Percentiles rank a stretch among this genome's conserved stretches.
Evolutionary conservation across 1,140 invertebrate species (phyloP).

Genomic region (Argopecten irradians): DNA sequence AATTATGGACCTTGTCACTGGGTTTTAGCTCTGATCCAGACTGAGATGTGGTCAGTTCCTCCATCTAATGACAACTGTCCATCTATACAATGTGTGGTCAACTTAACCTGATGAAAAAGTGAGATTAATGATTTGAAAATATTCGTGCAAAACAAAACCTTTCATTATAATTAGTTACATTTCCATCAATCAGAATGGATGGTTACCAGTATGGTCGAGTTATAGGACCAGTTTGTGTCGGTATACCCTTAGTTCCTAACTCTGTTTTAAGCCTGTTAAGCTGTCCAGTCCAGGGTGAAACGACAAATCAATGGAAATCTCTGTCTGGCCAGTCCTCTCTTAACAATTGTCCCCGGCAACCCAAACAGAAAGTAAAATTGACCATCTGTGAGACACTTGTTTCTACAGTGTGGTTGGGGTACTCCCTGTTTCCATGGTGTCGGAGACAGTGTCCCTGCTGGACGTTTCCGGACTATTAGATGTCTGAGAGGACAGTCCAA

Average conservation of each 20-base stretch:
- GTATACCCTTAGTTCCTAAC: neutral
- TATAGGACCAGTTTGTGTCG: neutral
- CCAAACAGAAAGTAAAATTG: slow-evolving; percentile 14
- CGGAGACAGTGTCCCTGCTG: neutral
- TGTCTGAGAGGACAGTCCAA: neutral
- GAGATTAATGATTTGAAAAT: neutral
- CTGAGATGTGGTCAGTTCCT: slow-evolving; percentile 14
- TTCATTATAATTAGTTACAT: neutral
- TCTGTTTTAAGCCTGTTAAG: neutral
- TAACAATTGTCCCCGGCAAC: neutral
- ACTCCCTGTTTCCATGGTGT: no score
- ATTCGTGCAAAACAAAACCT: neutral
- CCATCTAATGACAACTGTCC: neutral
- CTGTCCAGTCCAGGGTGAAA: neutral
- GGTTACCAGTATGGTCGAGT: neutral
- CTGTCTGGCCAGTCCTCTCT: neutral
- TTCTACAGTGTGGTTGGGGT: neutral
- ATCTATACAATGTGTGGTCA: neutral
- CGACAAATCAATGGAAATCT: slow-evolving; percentile 2
- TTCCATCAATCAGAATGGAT: neutral
- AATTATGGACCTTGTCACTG: slow-evolving; percentile 10
- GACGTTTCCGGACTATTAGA: slow-evolving; percentile 20
- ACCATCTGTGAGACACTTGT: slow-evolving; percentile 20
- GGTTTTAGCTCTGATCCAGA: neutral
- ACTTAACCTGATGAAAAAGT: neutral